phyloP scores from a whole-genome alignment of 2,797 vertebrate species.

The Takifugu ocellatus region DNA sequence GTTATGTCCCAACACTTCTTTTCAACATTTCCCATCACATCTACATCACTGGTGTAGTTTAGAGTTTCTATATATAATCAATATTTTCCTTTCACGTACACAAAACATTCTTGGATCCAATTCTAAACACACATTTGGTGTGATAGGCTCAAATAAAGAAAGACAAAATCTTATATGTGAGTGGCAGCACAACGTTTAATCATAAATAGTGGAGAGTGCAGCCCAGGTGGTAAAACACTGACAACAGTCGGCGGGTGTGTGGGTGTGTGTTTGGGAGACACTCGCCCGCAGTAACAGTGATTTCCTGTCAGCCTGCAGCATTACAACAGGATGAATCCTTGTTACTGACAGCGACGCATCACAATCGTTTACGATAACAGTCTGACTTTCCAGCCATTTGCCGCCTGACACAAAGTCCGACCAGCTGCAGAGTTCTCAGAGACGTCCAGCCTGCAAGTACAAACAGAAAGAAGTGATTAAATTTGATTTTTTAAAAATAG shows the following conservation, averaged over 20 bases:
- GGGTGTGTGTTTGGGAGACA: slow-evolving; percentile 20
- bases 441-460: slow-evolving; percentile 5
- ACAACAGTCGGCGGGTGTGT: neutral
- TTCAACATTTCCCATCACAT: no score
- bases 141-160: no score
- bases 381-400: neutral
- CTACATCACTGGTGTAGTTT: no score
- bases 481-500: neutral
- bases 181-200: no score
- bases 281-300: slow-evolving; percentile 67
- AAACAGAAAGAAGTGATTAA: neutral
- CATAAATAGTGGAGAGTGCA: no score
- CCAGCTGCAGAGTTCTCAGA: neutral
- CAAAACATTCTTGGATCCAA: no score
- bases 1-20: no score
- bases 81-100: no score
- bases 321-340: slow-evolving; percentile 80
- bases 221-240: neutral
- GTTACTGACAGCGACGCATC: slow-evolving; percentile 73
- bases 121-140: no score
- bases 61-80: no score
- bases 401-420: neutral
- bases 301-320: slow-evolving; percentile 60
- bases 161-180: no score
- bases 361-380: slow-evolving; percentile 7